A percentile compares a stretch with the other conserved stretches of the same genome.
Evolutionary conservation across 2,113 vertebrate species (phyloP).

Genomic region (Calonectris borealis): DNA sequence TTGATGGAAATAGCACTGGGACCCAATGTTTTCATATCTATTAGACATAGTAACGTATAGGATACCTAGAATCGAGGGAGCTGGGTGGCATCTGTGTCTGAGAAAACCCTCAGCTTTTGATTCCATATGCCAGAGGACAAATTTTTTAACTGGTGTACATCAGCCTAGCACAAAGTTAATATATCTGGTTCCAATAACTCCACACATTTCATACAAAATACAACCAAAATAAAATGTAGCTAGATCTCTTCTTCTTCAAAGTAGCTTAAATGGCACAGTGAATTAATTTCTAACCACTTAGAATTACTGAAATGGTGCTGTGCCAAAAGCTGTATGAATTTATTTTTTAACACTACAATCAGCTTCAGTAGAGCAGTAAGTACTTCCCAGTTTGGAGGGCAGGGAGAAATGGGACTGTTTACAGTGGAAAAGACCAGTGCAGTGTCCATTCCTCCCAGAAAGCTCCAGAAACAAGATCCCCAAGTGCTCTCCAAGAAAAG

Average conservation of each 20-base stretch:
- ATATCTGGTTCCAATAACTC: neutral
- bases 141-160: neutral
- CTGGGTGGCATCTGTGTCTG: neutral
- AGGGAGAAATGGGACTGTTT: neutral
- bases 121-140: neutral
- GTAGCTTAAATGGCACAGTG: neutral
- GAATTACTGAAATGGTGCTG: neutral
- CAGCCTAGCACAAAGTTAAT: neutral
- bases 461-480: neutral
- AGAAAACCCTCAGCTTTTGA: neutral
- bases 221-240: neutral
- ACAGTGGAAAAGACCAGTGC: neutral
- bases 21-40: neutral
- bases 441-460: neutral
- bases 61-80: neutral
- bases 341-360: neutral
- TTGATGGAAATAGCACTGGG: neutral
- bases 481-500: neutral
- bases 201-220: neutral
- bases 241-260: conserved; percentile 4
- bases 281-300: neutral
- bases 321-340: neutral
- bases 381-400: neutral
- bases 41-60: neutral
- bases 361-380: neutral